A percentile compares a stretch with the other conserved stretches of the same genome.
Conservation (phyloP, 1,140 invertebrate species). For the Micrasema longulum region DNA sequence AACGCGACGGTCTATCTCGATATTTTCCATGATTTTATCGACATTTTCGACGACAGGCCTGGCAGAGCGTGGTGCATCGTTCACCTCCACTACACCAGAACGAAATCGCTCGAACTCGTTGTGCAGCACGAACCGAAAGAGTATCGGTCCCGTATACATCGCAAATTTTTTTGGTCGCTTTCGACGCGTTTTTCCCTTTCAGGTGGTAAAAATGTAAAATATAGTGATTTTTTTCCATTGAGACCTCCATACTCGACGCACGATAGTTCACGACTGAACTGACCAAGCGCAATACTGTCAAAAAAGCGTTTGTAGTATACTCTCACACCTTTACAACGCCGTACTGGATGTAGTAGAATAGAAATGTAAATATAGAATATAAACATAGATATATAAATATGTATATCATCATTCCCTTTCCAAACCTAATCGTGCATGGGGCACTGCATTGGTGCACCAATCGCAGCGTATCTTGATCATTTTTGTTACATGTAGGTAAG, state of each 20-base stretch:
- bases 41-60: slow-evolving; percentile 20
- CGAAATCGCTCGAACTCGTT: slow-evolving; percentile 20
- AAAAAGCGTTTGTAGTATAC: no score
- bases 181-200: slow-evolving; percentile 24
- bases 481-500: no score
- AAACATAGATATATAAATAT: no score
- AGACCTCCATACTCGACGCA: slow-evolving; percentile 26
- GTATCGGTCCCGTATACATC: slow-evolving; percentile 14
- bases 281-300: slow-evolving; percentile 8
- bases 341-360: no score
- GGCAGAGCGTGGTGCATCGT: slow-evolving; percentile 19
- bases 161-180: slow-evolving; percentile 23
- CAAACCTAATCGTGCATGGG: no score
- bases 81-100: slow-evolving; percentile 18
- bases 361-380: no score
- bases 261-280: slow-evolving; percentile 19
- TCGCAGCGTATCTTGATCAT: no score
- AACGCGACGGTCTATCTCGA: slow-evolving; percentile 18
- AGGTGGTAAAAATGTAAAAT: slow-evolving; percentile 21
- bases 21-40: slow-evolving; percentile 22
- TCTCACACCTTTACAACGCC: no score
- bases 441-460: no score
- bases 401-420: no score
- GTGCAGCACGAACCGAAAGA: slow-evolving; percentile 13
- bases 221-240: slow-evolving; percentile 9